A percentile compares a stretch with the other conserved stretches of the same genome.
phyloP scores from a whole-genome alignment of 2,797 vertebrate genomes.

The Sebastes trivittatus region DNA sequence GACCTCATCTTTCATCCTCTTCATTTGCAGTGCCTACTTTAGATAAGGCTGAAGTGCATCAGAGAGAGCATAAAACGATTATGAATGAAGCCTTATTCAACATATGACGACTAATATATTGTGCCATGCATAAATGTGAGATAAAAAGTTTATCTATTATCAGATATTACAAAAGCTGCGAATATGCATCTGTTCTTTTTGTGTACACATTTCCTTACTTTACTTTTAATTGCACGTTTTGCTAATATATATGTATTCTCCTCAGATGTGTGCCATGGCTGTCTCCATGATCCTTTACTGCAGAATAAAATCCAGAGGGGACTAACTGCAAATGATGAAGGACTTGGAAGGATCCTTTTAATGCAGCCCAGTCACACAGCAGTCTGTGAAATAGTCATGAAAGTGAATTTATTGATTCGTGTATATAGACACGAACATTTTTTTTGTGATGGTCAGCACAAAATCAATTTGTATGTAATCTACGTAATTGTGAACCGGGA shows the following conservation, averaged over 20 bases:
- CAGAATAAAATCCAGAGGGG: slow-evolving; percentile 61
- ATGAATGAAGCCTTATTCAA: not conserved
- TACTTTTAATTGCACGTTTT: not conserved
- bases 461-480: too few relatives aligned
- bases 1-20: not conserved
- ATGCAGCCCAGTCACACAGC: too few relatives aligned
- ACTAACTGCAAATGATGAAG: not conserved
- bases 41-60: not conserved
- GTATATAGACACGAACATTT: too few relatives aligned
- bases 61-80: not conserved
- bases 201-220: not conserved
- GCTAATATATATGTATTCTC: not conserved
- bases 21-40: not conserved
- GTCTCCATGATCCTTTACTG: slow-evolving; percentile 81
- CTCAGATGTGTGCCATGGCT: slow-evolving; percentile 79
- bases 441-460: too few relatives aligned
- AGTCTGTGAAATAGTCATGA: too few relatives aligned
- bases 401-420: too few relatives aligned
- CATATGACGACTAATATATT: not conserved
- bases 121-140: not conserved
- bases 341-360: not conserved
- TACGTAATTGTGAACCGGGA: too few relatives aligned
- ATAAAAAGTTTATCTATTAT: not conserved
- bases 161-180: not conserved
- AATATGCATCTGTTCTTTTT: not conserved